Conservation (phyloP, 2,797 vertebrate species). For the Acanthurus leucopareius region DNA sequence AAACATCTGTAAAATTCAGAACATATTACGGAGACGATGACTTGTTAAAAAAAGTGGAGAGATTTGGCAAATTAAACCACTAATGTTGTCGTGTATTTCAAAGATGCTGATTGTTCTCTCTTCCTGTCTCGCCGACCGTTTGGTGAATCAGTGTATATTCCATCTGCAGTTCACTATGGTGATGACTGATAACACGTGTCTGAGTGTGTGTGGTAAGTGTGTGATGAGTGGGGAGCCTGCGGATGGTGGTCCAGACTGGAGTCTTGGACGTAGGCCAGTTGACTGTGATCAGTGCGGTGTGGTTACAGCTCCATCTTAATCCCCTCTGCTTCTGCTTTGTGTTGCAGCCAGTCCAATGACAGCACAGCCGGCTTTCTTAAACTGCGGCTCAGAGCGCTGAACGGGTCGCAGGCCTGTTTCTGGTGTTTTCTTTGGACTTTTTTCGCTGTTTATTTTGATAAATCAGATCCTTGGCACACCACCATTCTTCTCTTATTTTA, state of each 20-base stretch:
- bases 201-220: conserved; percentile 39
- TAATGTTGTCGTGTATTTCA: neutral
- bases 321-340: conserved; percentile 68
- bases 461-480: neutral
- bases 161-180: conserved; percentile 21
- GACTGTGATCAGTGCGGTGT: conserved; percentile 51
- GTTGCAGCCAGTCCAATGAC: conserved; percentile 53
- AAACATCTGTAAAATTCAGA: neutral
- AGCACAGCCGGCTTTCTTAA: conserved; percentile 36
- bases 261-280: conserved; percentile 60
- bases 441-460: conserved; percentile 14
- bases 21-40: neutral
- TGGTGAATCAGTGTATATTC: conserved; percentile 23
- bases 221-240: conserved; percentile 60
- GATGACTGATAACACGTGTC: conserved; percentile 59
- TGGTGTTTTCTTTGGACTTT: too few relatives aligned
- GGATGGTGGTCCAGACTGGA: conserved; percentile 66
- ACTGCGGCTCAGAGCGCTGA: conserved; percentile 5
- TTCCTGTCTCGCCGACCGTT: neutral
- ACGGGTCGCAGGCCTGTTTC: neutral
- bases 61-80: neutral
- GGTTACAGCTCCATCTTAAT: conserved; percentile 62
- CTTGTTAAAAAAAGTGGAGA: neutral
- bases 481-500: neutral
- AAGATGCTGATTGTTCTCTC: conserved; percentile 1